Conservation (phyloP, 2,797 vertebrate genomes). For the Streptopelia turtur region DNA sequence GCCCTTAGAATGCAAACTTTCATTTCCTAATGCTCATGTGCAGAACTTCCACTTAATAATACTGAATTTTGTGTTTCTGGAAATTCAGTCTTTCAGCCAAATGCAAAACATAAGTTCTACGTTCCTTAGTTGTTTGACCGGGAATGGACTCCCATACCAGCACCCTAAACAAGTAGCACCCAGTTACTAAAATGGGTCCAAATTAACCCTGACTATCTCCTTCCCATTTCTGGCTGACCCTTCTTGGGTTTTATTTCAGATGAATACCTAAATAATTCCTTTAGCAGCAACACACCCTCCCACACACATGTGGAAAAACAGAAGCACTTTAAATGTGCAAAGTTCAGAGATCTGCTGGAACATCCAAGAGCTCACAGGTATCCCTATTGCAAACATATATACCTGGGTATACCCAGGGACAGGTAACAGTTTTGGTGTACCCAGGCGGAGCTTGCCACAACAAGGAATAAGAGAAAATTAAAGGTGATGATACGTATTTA, state of each 20-base stretch:
- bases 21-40: background rate
- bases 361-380: background rate
- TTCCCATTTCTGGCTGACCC: background rate
- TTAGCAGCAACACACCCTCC: background rate
- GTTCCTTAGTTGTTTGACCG: background rate
- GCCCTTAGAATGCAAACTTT: background rate
- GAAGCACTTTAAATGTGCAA: background rate
- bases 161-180: background rate
- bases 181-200: background rate
- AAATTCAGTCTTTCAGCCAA: background rate
- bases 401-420: background rate
- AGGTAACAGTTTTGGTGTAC: background rate
- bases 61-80: background rate
- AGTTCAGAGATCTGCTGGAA: background rate
- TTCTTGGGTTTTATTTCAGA: background rate
- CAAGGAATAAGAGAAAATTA: background rate
- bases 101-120: background rate
- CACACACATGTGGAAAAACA: accelerated
- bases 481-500: background rate
- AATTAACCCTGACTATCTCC: background rate
- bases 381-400: accelerated
- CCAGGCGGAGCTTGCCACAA: background rate
- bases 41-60: background rate
- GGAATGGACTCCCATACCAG: background rate
- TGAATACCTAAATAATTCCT: background rate